These are phyloP conservation scores for Thunnus thynnus DNA, from an alignment of 2,113 vertebrate genomes.

Conservation along the genomic window DNA sequence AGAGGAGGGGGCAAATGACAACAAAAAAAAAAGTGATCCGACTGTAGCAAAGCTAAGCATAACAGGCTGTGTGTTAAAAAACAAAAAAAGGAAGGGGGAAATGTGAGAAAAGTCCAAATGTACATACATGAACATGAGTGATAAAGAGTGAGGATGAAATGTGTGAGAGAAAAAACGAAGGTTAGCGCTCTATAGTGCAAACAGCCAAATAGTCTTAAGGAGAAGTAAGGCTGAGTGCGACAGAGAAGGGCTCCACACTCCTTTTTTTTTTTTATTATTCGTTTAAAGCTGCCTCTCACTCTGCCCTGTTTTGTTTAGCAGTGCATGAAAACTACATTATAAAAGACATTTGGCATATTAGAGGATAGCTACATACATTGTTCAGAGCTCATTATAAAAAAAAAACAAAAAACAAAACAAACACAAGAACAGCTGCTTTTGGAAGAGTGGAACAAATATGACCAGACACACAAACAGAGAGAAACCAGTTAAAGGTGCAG, in stretches of 20 bases:
- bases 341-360: constrained; percentile 91
- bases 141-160: constrained; percentile 53
- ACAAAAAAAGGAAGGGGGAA: not conserved
- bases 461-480: constrained; percentile 55
- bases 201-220: constrained; percentile 73
- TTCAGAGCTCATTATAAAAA: constrained; percentile 90
- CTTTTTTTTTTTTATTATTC: constrained; percentile 40
- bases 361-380: constrained; percentile 88
- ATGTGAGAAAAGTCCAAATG: constrained; percentile 29
- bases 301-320: constrained; percentile 87
- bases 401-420: constrained; percentile 44
- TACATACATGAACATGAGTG: constrained; percentile 41
- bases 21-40: constrained; percentile 33
- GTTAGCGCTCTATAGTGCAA: constrained; percentile 73
- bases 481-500: constrained; percentile 19
- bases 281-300: constrained; percentile 91
- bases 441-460: constrained; percentile 80
- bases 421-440: constrained; percentile 89
- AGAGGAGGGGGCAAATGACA: constrained; percentile 1
- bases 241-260: constrained; percentile 76
- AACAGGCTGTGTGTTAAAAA: constrained; percentile 53
- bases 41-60: constrained; percentile 61
- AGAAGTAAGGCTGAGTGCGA: constrained; percentile 78
- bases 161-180: constrained; percentile 55
- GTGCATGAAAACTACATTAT: constrained; percentile 91